phyloP scores from a whole-genome alignment of 2,888 invertebrate species.

The Acanthoscelides obtectus region DNA sequence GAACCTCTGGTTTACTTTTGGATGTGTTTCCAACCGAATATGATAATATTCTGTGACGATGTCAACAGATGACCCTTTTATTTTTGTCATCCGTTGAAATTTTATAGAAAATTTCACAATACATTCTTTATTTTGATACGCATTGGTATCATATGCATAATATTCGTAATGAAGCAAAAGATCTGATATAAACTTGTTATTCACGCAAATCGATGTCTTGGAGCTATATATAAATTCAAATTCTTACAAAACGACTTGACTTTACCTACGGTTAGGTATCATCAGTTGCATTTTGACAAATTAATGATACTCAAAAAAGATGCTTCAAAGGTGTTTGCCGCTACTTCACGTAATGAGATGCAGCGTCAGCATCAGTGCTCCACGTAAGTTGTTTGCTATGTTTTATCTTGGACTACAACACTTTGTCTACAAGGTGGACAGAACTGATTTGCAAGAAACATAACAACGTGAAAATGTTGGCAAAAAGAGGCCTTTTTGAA shows the following conservation, averaged over 20 bases:
- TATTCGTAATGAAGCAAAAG: background rate
- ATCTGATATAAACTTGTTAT: background rate
- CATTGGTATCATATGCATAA: background rate
- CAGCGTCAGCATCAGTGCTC: background rate
- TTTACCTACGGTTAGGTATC: too few species aligned
- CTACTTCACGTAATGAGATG: background rate
- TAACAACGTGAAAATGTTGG: too few species aligned
- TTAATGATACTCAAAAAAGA: background rate
- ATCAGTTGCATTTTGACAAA: too few species aligned
- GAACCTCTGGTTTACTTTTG: too few species aligned
- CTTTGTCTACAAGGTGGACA: too few species aligned
- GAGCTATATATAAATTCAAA: background rate
- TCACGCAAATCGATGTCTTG: background rate
- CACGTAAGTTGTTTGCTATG: background rate
- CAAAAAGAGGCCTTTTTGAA: too few species aligned
- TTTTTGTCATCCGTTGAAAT: background rate
- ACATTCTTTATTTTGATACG: background rate
- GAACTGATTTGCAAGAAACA: too few species aligned
- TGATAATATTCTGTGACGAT: too few species aligned
- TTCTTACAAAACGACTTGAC: too few species aligned
- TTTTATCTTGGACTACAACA: too few species aligned
- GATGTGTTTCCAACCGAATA: too few species aligned
- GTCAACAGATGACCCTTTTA: background rate
- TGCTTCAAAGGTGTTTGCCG: background rate
- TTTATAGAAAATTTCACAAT: background rate